Evolutionary conservation across 92 coral and sea anemone species (phyloP).

Genomic region (Siderastrea radians): DNA sequence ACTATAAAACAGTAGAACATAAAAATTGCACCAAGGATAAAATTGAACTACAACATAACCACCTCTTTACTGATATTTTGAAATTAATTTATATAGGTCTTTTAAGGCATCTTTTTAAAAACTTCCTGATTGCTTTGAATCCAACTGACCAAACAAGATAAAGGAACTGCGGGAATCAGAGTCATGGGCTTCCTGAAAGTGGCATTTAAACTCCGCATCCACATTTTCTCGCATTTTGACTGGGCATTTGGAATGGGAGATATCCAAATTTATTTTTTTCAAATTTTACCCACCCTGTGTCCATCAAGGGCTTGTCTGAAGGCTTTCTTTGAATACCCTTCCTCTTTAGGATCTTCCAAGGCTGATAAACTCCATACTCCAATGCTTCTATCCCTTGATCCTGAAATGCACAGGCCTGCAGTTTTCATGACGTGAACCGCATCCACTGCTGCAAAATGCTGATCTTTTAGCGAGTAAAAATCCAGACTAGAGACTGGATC

Average conservation of each 20-base stretch:
- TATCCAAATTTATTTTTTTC: not conserved
- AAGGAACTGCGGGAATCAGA: too few species aligned
- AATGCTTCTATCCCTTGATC: slow-evolving; percentile 82
- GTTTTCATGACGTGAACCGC: slow-evolving; percentile 82
- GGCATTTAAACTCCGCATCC: not conserved
- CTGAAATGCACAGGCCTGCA: slow-evolving; percentile 86
- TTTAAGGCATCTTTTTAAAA: too few species aligned
- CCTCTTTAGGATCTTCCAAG: slow-evolving; percentile 40
- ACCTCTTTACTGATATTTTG: too few species aligned
- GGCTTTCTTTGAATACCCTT: slow-evolving; percentile 77
- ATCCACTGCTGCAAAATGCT: slow-evolving; percentile 91
- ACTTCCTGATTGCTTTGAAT: too few species aligned
- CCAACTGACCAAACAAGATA: too few species aligned
- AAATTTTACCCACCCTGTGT: slow-evolving; percentile 69
- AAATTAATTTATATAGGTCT: too few species aligned
- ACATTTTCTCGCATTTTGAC: not conserved
- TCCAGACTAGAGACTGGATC: slow-evolving; percentile 67
- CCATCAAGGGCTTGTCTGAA: slow-evolving; percentile 84
- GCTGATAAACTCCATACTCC: slow-evolving; percentile 79
- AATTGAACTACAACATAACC: too few species aligned
- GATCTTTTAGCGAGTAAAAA: slow-evolving; percentile 74
- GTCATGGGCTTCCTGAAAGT: too few species aligned
- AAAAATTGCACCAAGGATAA: too few species aligned
- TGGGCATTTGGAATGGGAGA: too few species aligned
- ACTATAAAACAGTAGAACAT: too few species aligned